Percentiles rank a stretch among this genome's conserved stretches.
Evolutionary conservation across 53 echinoderm and acorn worm genomes (phyloP).

Genomic region (Henricia sp.): DNA sequence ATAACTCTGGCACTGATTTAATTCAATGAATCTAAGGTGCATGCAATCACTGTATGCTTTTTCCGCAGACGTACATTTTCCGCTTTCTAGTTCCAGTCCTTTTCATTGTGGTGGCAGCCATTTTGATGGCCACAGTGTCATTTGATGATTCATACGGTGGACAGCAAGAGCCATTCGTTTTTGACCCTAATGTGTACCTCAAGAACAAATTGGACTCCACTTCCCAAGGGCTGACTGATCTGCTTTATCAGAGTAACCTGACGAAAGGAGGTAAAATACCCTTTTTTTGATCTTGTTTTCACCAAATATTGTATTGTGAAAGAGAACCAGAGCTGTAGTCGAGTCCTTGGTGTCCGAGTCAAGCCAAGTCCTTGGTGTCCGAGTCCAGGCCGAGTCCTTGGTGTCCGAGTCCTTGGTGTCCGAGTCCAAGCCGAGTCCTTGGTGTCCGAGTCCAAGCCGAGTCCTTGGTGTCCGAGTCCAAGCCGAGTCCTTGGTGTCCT

Average conservation of each 20-base stretch:
- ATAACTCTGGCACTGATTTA: no score
- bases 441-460: no score
- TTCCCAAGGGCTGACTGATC: not conserved
- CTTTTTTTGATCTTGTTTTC: not conserved
- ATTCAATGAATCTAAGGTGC: no score
- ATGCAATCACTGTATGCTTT: no score
- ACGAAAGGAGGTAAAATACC: slow-evolving; percentile 41
- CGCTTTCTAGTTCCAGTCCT: slow-evolving; percentile 59
- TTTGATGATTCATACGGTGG: slow-evolving; percentile 2
- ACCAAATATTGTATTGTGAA: not conserved
- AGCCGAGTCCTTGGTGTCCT: no score
- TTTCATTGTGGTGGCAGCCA: slow-evolving; percentile 52
- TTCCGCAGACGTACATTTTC: slow-evolving; percentile 61
- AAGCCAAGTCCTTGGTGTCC: no score
- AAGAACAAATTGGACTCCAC: not conserved
- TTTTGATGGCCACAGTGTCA: slow-evolving; percentile 28
- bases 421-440: no score
- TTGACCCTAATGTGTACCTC: slow-evolving; percentile 59
- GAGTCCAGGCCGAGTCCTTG: no score
- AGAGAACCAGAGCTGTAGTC: not conserved
- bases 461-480: no score
- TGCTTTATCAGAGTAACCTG: slow-evolving; percentile 67
- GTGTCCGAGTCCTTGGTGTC: no score
- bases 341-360: no score
- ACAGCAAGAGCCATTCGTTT: slow-evolving; percentile 8